Evolutionary conservation across 2,888 invertebrate species (phyloP).

Genomic region (Pandemis cinnamomeana): DNA sequence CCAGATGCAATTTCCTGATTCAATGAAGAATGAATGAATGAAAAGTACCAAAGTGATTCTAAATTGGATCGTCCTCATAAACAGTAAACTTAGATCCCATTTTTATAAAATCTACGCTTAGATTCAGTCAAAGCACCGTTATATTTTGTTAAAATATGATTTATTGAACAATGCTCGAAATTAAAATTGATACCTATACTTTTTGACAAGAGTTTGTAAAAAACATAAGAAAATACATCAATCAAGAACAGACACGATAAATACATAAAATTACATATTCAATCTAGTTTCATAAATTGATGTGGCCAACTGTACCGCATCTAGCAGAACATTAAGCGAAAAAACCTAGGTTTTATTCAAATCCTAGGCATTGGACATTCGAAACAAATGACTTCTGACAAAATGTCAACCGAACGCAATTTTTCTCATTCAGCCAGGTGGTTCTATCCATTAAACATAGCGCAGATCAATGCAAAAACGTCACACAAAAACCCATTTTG

Average conservation of each 20-base stretch:
- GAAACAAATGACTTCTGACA: slow-evolving; percentile 77
- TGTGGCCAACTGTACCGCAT: slow-evolving; percentile 37
- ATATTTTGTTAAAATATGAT: background rate
- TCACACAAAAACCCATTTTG: slow-evolving; percentile 50
- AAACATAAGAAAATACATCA: background rate
- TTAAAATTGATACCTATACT: background rate
- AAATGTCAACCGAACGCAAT: slow-evolving; percentile 75
- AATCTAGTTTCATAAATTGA: slow-evolving; percentile 11
- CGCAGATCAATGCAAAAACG: slow-evolving; percentile 57
- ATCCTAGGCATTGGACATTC: slow-evolving; percentile 56
- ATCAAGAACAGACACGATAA: slow-evolving; percentile 2
- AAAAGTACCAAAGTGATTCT: background rate
- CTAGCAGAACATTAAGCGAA: slow-evolving; percentile 28
- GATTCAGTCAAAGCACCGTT: background rate
- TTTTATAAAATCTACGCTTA: background rate
- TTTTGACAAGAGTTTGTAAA: background rate
- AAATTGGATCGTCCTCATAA: background rate
- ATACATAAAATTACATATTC: slow-evolving; percentile 11
- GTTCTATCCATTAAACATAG: slow-evolving; percentile 77
- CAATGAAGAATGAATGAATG: background rate
- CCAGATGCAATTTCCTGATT: background rate
- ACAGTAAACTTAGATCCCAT: too few species aligned
- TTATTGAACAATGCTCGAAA: background rate
- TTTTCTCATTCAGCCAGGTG: slow-evolving; percentile 78
- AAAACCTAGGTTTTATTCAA: slow-evolving; percentile 71